phyloP scores from a whole-genome alignment of 2,113 vertebrate genomes.

The Antechinus stuartii region DNA sequence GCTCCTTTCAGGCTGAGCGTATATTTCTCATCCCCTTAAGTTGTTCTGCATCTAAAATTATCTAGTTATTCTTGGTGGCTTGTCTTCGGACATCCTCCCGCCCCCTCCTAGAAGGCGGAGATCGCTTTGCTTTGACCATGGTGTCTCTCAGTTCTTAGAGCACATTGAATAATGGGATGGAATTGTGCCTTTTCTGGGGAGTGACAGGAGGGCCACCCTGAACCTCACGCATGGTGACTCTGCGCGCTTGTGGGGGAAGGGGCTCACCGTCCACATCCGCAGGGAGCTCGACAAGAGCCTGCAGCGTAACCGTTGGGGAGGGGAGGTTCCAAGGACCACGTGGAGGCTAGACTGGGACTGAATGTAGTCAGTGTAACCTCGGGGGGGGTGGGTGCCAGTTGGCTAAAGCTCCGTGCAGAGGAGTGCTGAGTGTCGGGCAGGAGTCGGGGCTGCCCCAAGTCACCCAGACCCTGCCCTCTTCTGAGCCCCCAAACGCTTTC shows the following conservation, averaged over 20 bases:
- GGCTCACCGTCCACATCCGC: not conserved
- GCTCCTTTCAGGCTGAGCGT: not conserved
- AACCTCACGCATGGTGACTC: not conserved
- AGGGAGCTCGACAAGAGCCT: not conserved
- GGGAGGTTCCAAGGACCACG: not conserved
- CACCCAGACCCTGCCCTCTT: not conserved
- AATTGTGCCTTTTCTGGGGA: not conserved
- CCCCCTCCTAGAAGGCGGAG: not conserved
- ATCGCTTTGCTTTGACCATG: not conserved
- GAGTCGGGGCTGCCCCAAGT: not conserved
- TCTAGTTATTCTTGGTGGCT: not conserved
- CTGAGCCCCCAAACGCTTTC: not conserved
- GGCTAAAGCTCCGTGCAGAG: not conserved
- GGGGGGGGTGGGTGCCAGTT: not conserved
- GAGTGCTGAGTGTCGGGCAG: not conserved
- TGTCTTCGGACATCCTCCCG: not conserved
- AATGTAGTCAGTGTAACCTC: not conserved
- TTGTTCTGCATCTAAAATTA: not conserved
- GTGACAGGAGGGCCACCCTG: too few species aligned
- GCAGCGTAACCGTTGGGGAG: too few species aligned
- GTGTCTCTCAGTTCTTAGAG: not conserved
- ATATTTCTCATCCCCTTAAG: not conserved
- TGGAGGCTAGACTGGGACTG: not conserved
- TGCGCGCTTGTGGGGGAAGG: not conserved
- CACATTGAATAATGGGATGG: not conserved